A percentile compares a stretch with the other conserved stretches of the same genome.
Evolutionary conservation across 2,113 vertebrate genomes (phyloP).

Genomic region (Dermatemys mawii): DNA sequence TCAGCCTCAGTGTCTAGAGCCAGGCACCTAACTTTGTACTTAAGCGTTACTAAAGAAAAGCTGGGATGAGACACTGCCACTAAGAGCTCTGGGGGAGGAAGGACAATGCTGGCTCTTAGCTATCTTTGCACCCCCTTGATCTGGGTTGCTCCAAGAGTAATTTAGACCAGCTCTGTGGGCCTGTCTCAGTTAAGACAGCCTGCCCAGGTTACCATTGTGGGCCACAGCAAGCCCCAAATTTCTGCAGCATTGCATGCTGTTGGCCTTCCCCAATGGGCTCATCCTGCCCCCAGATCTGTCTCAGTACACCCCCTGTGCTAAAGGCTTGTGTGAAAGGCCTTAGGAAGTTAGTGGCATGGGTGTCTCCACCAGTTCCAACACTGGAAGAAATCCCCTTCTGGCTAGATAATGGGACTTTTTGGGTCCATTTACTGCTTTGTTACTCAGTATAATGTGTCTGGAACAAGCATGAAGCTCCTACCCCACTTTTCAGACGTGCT

Average conservation of each 20-base stretch:
- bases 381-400: no score
- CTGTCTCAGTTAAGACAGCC: not conserved
- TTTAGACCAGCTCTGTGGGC: not conserved
- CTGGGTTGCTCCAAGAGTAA: not conserved
- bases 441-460: not conserved
- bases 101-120: not conserved
- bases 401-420: not conserved
- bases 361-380: not conserved
- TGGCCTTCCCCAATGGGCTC: not conserved
- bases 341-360: not conserved
- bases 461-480: not conserved
- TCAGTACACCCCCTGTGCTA: not conserved
- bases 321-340: not conserved
- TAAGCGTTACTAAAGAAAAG: not conserved
- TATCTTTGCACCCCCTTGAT: not conserved
- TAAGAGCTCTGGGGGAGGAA: not conserved
- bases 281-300: not conserved
- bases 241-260: not conserved
- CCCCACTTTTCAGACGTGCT: not conserved
- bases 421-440: no score
- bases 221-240: not conserved
- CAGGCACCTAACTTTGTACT: not conserved
- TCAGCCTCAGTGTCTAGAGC: not conserved
- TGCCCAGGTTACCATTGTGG: not conserved
- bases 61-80: not conserved